Percentiles rank a stretch among this genome's conserved stretches.
These are phyloP conservation scores for Brachyrhaphis roseni DNA, from an alignment of 2,797 vertebrate genomes.

Conservation along the genomic window DNA sequence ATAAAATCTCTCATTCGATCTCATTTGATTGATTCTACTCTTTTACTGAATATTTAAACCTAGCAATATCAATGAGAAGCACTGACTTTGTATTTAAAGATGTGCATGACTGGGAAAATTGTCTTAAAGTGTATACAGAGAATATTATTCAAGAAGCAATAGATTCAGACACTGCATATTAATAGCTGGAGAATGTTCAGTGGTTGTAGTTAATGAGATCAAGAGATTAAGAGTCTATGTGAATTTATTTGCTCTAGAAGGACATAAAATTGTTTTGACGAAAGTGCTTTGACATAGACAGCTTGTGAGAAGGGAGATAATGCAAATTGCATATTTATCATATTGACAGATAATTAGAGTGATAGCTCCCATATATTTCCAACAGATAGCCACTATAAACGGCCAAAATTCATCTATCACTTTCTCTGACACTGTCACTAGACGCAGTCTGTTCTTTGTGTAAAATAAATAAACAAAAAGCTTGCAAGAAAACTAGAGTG, in stretches of 20 bases:
- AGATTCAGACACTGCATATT: conserved; percentile 67
- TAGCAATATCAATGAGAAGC: conserved; percentile 41
- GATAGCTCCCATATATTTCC: conserved; percentile 30
- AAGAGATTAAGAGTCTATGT: conserved; percentile 43
- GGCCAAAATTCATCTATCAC: conserved; percentile 46
- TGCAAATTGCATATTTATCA: conserved; percentile 23
- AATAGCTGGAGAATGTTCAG: conserved; percentile 57
- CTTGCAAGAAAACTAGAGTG: conserved; percentile 29
- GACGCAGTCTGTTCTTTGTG: conserved; percentile 14
- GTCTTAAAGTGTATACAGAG: conserved; percentile 43
- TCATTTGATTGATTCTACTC: conserved; percentile 56
- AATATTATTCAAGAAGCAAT: conserved; percentile 56
- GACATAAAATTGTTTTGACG: neutral
- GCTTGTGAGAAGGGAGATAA: conserved; percentile 4
- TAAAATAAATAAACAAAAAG: conserved; percentile 31
- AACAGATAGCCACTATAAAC: conserved; percentile 40
- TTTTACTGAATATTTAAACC: conserved; percentile 19
- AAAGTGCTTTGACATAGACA: conserved; percentile 4
- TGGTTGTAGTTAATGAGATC: conserved; percentile 70
- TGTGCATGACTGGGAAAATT: conserved; percentile 35
- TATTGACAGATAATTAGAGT: conserved; percentile 21
- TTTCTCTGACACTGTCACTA: conserved; percentile 26
- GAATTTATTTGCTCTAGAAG: conserved; percentile 24
- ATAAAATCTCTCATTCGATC: conserved; percentile 48
- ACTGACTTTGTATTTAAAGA: conserved; percentile 17